Conservation (phyloP, 1,140 invertebrate species). For the Brachionus asplanchnoidis region DNA sequence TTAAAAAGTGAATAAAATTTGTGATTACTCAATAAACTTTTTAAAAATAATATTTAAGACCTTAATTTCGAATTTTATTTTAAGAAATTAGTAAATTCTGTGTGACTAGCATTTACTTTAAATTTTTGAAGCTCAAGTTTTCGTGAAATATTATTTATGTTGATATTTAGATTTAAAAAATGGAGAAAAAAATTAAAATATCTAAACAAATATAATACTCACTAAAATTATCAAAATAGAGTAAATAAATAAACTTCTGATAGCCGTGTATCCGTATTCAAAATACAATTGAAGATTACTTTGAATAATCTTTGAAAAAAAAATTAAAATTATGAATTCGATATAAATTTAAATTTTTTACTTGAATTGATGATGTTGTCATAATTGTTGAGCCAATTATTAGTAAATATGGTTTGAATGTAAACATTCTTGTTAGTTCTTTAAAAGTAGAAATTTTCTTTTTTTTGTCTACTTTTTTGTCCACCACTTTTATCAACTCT, state of each 20-base stretch:
- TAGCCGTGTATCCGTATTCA: conserved; percentile 30
- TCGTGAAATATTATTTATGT: no score
- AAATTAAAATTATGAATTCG: neutral
- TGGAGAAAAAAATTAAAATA: neutral
- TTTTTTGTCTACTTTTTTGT: neutral
- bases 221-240: neutral
- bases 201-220: neutral
- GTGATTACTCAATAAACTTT: no score
- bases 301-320: conserved; percentile 21
- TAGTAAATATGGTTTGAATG: conserved; percentile 12
- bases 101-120: no score
- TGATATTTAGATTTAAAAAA: no score
- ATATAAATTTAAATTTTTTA: neutral
- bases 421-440: conserved; percentile 19
- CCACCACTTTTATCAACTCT: neutral
- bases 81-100: no score
- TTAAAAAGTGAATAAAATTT: no score
- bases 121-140: no score
- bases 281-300: conserved; percentile 37
- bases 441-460: neutral
- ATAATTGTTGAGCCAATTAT: neutral
- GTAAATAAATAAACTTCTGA: neutral
- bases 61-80: no score
- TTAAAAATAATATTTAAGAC: no score
- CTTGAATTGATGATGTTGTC: conserved; percentile 32